Conservation (phyloP, 2,797 vertebrate genomes). For the Falco rusticolus region DNA sequence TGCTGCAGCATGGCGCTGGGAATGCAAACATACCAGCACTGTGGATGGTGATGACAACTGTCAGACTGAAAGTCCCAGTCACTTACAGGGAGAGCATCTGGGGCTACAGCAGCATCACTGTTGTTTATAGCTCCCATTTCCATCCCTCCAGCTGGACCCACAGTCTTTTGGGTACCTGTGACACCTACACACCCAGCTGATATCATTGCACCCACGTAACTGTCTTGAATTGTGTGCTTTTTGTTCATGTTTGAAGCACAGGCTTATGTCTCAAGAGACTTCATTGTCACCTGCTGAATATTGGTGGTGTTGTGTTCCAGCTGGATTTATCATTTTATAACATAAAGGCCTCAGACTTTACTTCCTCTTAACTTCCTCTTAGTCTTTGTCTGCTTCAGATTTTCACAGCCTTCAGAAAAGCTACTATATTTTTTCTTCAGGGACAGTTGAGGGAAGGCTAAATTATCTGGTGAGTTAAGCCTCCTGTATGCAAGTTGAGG, state of each 20-base stretch:
- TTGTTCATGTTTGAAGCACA: not conserved
- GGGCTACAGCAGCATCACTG: not conserved
- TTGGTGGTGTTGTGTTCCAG: not conserved
- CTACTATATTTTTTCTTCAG: not conserved
- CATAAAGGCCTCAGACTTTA: not conserved
- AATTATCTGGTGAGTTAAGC: not conserved
- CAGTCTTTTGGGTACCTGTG: not conserved
- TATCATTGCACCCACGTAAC: not conserved
- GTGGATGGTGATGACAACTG: not conserved
- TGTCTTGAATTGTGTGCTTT: not conserved
- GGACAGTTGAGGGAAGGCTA: not conserved
- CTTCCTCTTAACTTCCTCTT: not conserved
- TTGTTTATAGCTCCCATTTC: not conserved
- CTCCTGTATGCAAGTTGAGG: not conserved
- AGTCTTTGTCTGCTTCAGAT: not conserved
- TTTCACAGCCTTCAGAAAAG: conserved; percentile 1
- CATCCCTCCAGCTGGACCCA: not conserved
- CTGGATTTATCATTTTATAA: not conserved
- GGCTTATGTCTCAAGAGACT: not conserved
- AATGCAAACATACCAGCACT: fast-evolving
- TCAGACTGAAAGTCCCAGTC: not conserved
- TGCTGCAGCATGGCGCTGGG: not conserved
- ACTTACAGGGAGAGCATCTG: not conserved
- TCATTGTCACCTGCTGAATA: not conserved
- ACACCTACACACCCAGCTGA: not conserved